Percentiles rank a stretch among this genome's conserved stretches.
Evolutionary conservation across 2,888 invertebrate genomes (phyloP).

Genomic region (Blera fallax): DNA sequence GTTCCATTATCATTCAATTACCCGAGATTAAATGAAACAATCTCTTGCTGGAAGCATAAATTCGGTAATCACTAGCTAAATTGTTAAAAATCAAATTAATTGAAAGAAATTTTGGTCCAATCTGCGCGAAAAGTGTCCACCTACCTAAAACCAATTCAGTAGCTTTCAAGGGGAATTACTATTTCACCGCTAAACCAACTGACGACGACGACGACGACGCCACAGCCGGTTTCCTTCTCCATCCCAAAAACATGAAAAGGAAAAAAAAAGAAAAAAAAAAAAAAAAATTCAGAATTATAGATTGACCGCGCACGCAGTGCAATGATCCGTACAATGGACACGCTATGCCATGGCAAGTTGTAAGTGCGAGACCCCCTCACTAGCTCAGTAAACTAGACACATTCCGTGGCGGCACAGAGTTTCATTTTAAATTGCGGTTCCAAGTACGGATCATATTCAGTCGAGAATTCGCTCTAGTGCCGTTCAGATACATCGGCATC

Average conservation of each 20-base stretch:
- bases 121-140: constrained; percentile 14
- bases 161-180: constrained; percentile 41
- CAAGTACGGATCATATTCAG: constrained; percentile 51
- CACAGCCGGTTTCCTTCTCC: constrained; percentile 29
- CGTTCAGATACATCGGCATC: constrained; percentile 53
- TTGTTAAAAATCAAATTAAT: constrained; percentile 55
- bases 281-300: neutral
- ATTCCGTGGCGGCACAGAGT: constrained; percentile 15
- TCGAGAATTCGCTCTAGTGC: constrained; percentile 53
- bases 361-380: constrained; percentile 30
- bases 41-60: constrained; percentile 15
- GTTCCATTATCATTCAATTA: constrained; percentile 38
- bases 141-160: constrained; percentile 8
- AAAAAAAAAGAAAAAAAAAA: neutral
- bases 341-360: neutral
- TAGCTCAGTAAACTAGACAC: neutral
- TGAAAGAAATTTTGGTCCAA: constrained; percentile 31
- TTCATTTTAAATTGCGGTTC: constrained; percentile 57
- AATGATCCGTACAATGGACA: constrained; percentile 50
- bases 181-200: neutral
- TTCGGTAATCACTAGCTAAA: constrained; percentile 46
- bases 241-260: neutral
- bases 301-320: constrained; percentile 44
- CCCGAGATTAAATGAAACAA: constrained; percentile 28
- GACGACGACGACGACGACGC: neutral